Base-by-base conservation (phyloP, 2,797 vertebrate genomes). In the Ficedula albicollis region DNA sequence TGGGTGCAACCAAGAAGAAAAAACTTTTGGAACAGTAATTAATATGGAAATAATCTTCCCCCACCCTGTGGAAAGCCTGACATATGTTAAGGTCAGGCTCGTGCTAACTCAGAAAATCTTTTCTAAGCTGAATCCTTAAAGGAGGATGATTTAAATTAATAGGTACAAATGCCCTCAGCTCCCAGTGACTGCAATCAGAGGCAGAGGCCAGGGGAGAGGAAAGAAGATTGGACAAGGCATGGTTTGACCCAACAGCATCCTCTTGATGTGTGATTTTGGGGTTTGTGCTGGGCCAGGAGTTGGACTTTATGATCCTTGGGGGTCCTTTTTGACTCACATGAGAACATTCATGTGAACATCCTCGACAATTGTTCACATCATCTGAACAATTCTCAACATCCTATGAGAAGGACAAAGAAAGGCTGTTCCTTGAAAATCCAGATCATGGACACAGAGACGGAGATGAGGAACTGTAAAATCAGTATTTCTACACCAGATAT, bases 111-210 rank as follows among this genome's bases (percentile, higher is more conserved):
- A n/a, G 75, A 85, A 92, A 87, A 93, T 83, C 90, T 96, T 90
- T 89, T 36, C 68, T 87, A 85, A 96, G 87, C 89, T 30, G 90
- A 66, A 46, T 85, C 46, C 21, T 85, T 95, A 78, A 44, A 91
- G 72, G 58, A 89, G 56, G 88, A 64, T 32, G n/a, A 89, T 54
- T 66, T 54, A 64, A 93, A 90, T 90, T 67, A 95, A 63, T 17
- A 60, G 70, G 59, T 76, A 64, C 38, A 91, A 87, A 92, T 32
- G 36, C n/a, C 43, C 77, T 64, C 29, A 3, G 83, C 75, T 84
- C 26, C 41, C 48, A 68, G 41, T 0, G 46, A 25, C 64, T 4
- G 19, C 78, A 54, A 60, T 56, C 30, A 59, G 21, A 67, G 72
- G 26, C 11, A 62, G 36, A 63, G 79, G 26, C 14, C 29, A 9